phyloP scores from a whole-genome alignment of 1,140 invertebrate genomes.

The Hirudo medicinalis region DNA sequence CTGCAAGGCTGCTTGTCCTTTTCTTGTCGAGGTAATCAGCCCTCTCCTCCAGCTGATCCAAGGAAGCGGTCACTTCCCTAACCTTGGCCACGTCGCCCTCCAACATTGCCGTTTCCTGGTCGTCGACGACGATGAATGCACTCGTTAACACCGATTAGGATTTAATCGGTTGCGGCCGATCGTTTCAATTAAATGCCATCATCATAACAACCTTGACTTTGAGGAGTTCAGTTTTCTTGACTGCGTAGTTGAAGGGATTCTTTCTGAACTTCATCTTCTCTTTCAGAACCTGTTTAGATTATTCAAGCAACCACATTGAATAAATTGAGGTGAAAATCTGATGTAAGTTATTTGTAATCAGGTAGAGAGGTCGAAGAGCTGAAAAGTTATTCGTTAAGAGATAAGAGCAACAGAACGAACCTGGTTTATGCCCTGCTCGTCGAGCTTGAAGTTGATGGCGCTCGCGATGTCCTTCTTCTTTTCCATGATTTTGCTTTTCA shows the following conservation, averaged over 20 bases:
- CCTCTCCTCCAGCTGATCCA: conserved; percentile 69
- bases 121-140: conserved; percentile 37
- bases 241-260: conserved; percentile 87
- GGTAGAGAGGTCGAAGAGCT: no score
- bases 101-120: conserved; percentile 18
- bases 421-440: conserved; percentile 59
- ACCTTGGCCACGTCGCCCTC: no score
- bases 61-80: conserved; percentile 46
- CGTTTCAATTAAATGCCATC: no score
- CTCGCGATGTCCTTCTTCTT: conserved; percentile 79
- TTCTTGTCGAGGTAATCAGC: conserved; percentile 77
- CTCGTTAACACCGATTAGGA: conserved; percentile 28
- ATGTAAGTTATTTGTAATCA: no score
- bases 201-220: conserved; percentile 58
- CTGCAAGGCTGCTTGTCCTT: conserved; percentile 74
- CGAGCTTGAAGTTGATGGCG: conserved; percentile 55
- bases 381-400: no score
- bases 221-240: conserved; percentile 86
- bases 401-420: conserved; percentile 36
- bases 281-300: conserved; percentile 53
- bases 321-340: no score
- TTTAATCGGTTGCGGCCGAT: not conserved
- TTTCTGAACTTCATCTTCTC: conserved; percentile 84
- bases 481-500: conserved; percentile 63
- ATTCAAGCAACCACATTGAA: no score